Conservation (phyloP, 2,797 vertebrate genomes). For the Karalla daura region DNA sequence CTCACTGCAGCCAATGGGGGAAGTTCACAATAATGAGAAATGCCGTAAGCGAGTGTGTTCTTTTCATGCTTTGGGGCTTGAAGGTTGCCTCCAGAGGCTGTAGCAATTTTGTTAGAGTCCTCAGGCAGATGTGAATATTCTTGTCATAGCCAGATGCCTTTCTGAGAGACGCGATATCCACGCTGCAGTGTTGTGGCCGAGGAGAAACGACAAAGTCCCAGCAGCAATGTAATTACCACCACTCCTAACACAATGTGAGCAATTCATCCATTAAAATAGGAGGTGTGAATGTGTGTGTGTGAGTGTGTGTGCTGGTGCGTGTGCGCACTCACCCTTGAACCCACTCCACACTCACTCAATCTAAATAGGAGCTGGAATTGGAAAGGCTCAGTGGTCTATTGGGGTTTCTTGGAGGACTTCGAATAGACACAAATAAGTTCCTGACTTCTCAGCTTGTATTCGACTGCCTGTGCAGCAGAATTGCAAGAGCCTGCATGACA, state of each 20-base stretch:
- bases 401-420: conserved; percentile 10
- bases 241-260: conserved; percentile 56
- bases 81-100: conserved; percentile 30
- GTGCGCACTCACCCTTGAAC: conserved; percentile 7
- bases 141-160: conserved; percentile 42
- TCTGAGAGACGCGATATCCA: conserved; percentile 22
- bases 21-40: conserved; percentile 37
- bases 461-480: neutral
- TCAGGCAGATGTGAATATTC: conserved; percentile 47
- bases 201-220: conserved; percentile 37
- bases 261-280: conserved; percentile 66
- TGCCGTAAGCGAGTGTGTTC: conserved; percentile 9
- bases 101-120: conserved; percentile 25
- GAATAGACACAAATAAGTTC: conserved; percentile 15
- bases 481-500: too few species aligned
- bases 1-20: conserved; percentile 40
- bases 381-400: conserved; percentile 22
- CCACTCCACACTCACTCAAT: neutral
- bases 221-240: conserved; percentile 50
- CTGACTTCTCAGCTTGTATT: conserved; percentile 15
- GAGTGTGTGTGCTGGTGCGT: neutral
- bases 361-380: conserved; percentile 34
- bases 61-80: conserved; percentile 20
- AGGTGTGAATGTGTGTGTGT: conserved; percentile 12
- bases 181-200: conserved; percentile 15